Percentiles rank a stretch among this genome's conserved stretches.
These are phyloP conservation scores for Rallus limicola DNA, from an alignment of 2,113 vertebrate genomes.

Conservation along the genomic window DNA sequence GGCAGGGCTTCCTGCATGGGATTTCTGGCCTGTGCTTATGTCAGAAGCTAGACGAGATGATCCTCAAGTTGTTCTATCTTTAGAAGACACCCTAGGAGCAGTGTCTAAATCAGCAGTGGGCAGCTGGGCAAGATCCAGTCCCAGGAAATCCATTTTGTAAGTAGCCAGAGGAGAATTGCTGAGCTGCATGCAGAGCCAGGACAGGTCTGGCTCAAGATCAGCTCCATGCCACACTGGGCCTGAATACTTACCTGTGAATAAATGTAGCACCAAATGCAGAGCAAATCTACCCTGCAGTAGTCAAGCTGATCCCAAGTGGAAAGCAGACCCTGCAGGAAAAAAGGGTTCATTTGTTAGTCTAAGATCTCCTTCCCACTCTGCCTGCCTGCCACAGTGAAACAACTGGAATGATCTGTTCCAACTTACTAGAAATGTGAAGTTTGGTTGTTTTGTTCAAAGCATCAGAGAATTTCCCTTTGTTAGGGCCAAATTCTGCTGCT, in stretches of 20 bases:
- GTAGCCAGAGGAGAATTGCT: neutral
- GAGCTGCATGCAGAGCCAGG: neutral
- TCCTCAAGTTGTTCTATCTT: neutral
- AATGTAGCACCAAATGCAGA: neutral
- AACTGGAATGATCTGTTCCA: neutral
- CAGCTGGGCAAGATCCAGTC: neutral
- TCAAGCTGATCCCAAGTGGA: neutral
- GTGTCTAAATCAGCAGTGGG: neutral
- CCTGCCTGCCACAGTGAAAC: neutral
- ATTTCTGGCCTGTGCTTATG: neutral
- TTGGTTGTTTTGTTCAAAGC: neutral
- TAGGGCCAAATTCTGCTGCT: neutral
- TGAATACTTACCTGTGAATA: neutral
- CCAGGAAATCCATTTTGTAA: neutral
- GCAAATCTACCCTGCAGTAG: neutral
- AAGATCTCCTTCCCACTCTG: neutral
- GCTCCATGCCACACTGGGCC: neutral
- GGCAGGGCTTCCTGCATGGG: neutral
- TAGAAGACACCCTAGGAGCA: neutral
- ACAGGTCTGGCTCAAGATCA: neutral
- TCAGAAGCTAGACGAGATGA: neutral
- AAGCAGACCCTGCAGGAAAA: neutral
- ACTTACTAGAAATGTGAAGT: neutral
- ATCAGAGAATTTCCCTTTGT: neutral
- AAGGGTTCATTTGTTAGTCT: neutral